Base-by-base conservation (phyloP, 1,140 invertebrate species). In the Ganaspis sp. region DNA sequence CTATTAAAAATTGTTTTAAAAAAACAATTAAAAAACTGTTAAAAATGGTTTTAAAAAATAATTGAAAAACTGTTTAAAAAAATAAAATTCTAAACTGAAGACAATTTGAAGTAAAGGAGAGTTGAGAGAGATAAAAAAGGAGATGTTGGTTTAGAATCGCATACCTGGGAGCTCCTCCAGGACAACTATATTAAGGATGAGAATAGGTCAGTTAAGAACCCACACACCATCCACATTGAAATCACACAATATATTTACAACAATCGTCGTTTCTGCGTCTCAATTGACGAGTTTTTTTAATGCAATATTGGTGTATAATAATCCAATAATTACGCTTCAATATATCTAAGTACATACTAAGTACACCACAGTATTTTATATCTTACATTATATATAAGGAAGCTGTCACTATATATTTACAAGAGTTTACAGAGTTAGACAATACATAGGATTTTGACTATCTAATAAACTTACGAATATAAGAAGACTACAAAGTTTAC, bases 101-200 rank as follows among this genome's bases (percentile, higher is more conserved):
- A 23, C 1, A 11, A 9, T 64, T 26, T 29, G 3, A 4, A 29
- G 12, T 9, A 12, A 15, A 64, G 23, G 11, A 64, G 11, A 58
- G 23, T 53, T 53, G 19, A 53, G 9, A 11, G 37, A 37, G 23
- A 73, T 73, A 26, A 73, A 77, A 78, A 74, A 75, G 45, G 49
- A 69, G 26, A 64, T 72, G 17, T 64, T 71, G 71, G 72, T 70
- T 15, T 42, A 71, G 40, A 64, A 70, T 80, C 81, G 80, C 86
- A 91, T 91, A 93, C 92, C 92, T 93, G 92, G 84, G 92, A 93
- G 81, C 89, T 93, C 84, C 88, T 92, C 92, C 92, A 92, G 74
- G 93, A 92, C 74, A 92, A 92, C 91, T 93, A 89, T 92, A 75
- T 75, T 74, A 83, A 83, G 80, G 84, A 80, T 76, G 80, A 83